Evolutionary conservation across 1,140 invertebrate genomes (phyloP).

Genomic region (Stegodyphus mimosarum): DNA sequence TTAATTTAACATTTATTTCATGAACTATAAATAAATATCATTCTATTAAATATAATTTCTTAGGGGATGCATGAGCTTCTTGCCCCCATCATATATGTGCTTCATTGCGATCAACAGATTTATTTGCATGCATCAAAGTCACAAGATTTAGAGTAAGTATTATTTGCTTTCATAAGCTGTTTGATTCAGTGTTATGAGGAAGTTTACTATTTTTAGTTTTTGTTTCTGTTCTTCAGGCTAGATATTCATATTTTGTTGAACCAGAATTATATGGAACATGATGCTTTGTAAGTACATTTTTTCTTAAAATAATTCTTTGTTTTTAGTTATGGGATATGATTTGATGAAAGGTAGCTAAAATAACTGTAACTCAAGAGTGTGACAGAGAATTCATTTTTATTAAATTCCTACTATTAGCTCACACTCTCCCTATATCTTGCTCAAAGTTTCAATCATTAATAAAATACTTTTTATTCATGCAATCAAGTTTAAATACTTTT

Average conservation of each 20-base stretch:
- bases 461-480: too few species aligned
- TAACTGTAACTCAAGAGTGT: too few species aligned
- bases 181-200: background rate
- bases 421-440: too few species aligned
- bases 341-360: too few species aligned
- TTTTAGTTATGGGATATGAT: too few species aligned
- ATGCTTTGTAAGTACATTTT: constrained; percentile 76
- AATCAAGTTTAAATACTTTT: too few species aligned
- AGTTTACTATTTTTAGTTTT: constrained; percentile 2
- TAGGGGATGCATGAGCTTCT: constrained; percentile 87
- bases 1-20: constrained; percentile 23
- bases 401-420: too few species aligned
- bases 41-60: constrained; percentile 52
- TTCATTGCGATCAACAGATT: constrained; percentile 79
- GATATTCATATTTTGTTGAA: constrained; percentile 74
- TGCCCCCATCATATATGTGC: constrained; percentile 80
- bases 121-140: constrained; percentile 71
- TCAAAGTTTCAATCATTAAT: too few species aligned
- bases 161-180: background rate
- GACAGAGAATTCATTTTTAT: too few species aligned
- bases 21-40: constrained; percentile 29
- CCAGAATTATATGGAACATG: constrained; percentile 77
- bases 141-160: constrained; percentile 68
- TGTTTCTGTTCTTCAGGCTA: constrained; percentile 69
- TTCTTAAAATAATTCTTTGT: too few species aligned